Conservation (phyloP, 2,888 invertebrate genomes). For the Herminia tarsipennalis region DNA sequence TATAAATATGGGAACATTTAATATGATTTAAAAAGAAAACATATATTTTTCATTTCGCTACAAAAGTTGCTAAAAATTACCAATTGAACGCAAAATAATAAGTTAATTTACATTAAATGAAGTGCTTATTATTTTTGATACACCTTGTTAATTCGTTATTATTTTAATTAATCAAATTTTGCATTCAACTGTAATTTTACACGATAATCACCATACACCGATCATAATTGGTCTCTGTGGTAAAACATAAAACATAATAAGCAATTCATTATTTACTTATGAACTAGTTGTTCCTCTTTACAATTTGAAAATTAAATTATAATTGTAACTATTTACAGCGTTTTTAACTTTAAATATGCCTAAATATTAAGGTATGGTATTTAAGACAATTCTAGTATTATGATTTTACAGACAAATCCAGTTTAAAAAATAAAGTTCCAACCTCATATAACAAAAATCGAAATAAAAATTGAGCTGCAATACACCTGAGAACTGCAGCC, state of each 20-base stretch:
- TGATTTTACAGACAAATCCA: slow-evolving; percentile 33
- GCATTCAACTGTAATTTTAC: slow-evolving; percentile 20
- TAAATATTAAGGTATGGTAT: slow-evolving; percentile 18
- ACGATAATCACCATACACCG: slow-evolving; percentile 12
- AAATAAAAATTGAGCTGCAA: too few species aligned
- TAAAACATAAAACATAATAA: slow-evolving; percentile 29
- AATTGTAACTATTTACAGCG: slow-evolving; percentile 52
- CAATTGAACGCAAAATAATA: slow-evolving; percentile 23
- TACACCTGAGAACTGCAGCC: too few species aligned
- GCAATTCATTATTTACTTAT: slow-evolving; percentile 55
- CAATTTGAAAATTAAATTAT: slow-evolving; percentile 62
- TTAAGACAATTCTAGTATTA: slow-evolving; percentile 21
- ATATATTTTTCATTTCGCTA: slow-evolving; percentile 14
- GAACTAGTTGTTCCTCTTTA: slow-evolving; percentile 82
- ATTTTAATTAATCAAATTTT: background rate
- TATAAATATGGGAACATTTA: slow-evolving; percentile 60
- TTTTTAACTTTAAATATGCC: slow-evolving; percentile 20
- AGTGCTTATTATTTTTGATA: too few species aligned
- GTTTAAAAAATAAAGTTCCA: background rate
- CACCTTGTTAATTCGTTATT: background rate
- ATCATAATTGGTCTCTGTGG: slow-evolving; percentile 38
- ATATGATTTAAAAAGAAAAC: slow-evolving; percentile 36
- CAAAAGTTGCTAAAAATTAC: slow-evolving; percentile 19
- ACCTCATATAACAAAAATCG: too few species aligned
- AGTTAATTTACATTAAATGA: too few species aligned